A percentile compares a stretch with the other conserved stretches of the same genome.
phyloP scores from a whole-genome alignment of 2,888 invertebrate genomes.

The Philereme transversata region DNA sequence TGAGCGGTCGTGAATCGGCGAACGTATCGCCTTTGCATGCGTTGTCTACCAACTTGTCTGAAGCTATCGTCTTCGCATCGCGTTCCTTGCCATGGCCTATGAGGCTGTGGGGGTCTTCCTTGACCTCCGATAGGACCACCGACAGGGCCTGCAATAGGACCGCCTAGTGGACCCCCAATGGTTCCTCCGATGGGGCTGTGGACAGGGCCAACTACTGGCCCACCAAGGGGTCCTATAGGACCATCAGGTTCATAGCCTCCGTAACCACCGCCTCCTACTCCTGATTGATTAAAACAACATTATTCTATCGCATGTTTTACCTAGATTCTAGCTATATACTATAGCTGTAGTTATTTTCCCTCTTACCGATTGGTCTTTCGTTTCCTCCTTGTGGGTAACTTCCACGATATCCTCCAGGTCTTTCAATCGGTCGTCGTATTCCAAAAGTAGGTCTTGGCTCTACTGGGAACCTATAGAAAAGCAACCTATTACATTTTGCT shows the following conservation, averaged over 20 bases:
- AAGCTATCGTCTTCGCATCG: conserved; percentile 94
- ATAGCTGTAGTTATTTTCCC: neutral
- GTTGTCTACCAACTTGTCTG: conserved; percentile 91
- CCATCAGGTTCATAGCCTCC: conserved; percentile 74
- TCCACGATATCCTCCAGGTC: conserved; percentile 81
- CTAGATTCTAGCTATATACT: neutral
- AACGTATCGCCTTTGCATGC: conserved; percentile 91
- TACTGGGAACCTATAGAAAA: conserved; percentile 60
- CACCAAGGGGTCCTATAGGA: conserved; percentile 60
- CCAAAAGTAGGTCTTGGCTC: conserved; percentile 74
- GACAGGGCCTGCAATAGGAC: conserved; percentile 61
- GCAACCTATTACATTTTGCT: neutral
- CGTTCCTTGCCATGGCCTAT: conserved; percentile 77
- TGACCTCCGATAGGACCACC: conserved; percentile 64
- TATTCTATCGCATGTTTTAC: neutral
- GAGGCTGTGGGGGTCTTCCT: conserved; percentile 63
- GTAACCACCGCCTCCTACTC: conserved; percentile 48
- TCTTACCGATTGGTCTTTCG: conserved; percentile 68
- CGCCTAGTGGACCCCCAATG: conserved; percentile 50
- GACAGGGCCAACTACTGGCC: conserved; percentile 52
- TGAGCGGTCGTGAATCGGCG: conserved; percentile 89
- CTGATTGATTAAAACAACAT: conserved; percentile 2
- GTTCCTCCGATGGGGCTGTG: conserved; percentile 52
- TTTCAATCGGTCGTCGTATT: conserved; percentile 64
- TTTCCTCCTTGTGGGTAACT: conserved; percentile 74